Conservation (phyloP, 2,797 vertebrate species). For the Margarornis squamiger region DNA sequence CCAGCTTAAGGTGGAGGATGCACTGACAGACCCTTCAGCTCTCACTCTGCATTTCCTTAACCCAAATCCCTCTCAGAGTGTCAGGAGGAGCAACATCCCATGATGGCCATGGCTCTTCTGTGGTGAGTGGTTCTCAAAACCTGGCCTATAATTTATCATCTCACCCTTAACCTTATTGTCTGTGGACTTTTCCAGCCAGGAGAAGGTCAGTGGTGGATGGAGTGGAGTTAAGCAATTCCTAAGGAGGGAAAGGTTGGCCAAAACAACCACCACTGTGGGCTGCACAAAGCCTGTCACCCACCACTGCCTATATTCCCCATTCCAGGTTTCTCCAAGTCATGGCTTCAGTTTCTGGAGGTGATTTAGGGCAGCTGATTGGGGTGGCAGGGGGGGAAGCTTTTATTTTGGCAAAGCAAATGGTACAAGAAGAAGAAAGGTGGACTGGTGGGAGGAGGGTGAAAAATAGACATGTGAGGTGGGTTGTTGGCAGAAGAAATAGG, state of each 20-base stretch:
- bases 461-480: background rate
- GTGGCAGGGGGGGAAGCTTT: background rate
- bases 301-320: accelerated
- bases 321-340: background rate
- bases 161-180: background rate
- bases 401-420: background rate
- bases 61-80: background rate
- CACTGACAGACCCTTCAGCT: background rate
- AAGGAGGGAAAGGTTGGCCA: background rate
- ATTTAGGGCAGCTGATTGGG: background rate
- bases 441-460: background rate
- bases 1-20: background rate
- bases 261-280: no score
- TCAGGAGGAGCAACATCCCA: background rate
- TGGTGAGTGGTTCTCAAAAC: background rate
- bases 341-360: background rate
- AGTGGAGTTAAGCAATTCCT: background rate
- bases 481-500: background rate
- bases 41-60: background rate
- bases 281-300: background rate
- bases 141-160: background rate
- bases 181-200: background rate
- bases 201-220: background rate
- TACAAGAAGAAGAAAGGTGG: background rate
- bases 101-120: background rate